These are phyloP conservation scores for Gymnopithys bicolor DNA, from an alignment of 2,797 vertebrate species.

Conservation along the genomic window DNA sequence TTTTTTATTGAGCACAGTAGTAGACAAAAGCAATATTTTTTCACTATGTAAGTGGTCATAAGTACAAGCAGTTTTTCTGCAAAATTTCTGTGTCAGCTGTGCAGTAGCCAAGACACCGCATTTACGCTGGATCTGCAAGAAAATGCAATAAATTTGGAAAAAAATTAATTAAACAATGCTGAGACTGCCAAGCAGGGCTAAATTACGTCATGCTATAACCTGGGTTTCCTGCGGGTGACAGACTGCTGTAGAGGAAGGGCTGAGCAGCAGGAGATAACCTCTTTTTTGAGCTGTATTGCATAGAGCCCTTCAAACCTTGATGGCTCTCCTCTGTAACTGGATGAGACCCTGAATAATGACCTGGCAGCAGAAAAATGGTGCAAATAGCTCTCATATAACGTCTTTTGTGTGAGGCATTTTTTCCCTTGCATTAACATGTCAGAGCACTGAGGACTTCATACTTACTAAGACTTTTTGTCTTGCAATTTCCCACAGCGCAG, in stretches of 20 bases:
- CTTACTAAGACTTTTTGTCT: background rate
- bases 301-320: background rate
- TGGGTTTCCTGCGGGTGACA: background rate
- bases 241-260: background rate
- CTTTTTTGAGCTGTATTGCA: background rate
- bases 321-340: background rate
- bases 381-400: background rate
- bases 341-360: background rate
- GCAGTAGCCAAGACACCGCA: background rate
- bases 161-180: slow-evolving; percentile 15
- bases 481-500: background rate
- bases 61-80: background rate
- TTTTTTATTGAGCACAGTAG: background rate
- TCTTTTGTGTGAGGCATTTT: background rate
- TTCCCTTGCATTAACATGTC: background rate
- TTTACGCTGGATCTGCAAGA: slow-evolving; percentile 9
- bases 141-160: slow-evolving; percentile 1
- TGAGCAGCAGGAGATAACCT: background rate
- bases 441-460: background rate
- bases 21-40: background rate
- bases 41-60: background rate
- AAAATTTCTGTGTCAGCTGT: slow-evolving; percentile 26
- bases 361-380: background rate
- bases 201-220: background rate
- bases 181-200: background rate